These are phyloP conservation scores for Muscicapa comitata DNA, from an alignment of 2,797 vertebrate species.

Conservation along the genomic window DNA sequence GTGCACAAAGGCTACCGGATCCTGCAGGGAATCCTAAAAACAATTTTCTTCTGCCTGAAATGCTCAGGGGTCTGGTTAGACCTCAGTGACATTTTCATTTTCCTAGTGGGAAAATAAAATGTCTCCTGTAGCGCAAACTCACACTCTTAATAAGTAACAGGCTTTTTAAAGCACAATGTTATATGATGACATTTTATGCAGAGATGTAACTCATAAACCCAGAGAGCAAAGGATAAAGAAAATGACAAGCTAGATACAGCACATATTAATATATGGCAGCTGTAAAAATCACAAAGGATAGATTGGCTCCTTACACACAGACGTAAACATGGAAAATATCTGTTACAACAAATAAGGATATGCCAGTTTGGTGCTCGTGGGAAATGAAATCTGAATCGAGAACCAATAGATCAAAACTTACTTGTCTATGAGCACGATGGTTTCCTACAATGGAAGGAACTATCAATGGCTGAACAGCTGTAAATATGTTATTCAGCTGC, in stretches of 20 bases:
- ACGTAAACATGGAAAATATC: neutral
- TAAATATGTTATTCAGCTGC: neutral
- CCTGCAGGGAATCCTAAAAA: constrained; percentile 1
- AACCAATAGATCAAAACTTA: neutral
- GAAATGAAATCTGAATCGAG: constrained; percentile 9
- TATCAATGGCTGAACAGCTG: neutral
- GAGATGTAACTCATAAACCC: constrained; percentile 22
- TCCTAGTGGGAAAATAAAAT: constrained; percentile 27
- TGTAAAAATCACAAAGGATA: constrained; percentile 3
- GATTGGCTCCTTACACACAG: neutral
- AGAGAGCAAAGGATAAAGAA: constrained; percentile 29
- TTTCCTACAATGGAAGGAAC: constrained; percentile 13
- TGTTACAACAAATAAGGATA: neutral
- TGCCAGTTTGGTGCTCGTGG: neutral
- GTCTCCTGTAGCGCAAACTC: neutral
- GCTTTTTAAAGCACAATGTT: constrained; percentile 2
- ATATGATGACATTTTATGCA: constrained; percentile 22
- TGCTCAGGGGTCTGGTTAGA: neutral
- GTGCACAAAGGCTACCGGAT: neutral
- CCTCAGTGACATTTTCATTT: constrained; percentile 35
- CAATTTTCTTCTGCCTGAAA: constrained; percentile 21
- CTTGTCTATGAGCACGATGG: neutral
- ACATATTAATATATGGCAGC: neutral
- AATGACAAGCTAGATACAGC: constrained; percentile 4
- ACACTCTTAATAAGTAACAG: constrained; percentile 23